Evolutionary conservation across 2,113 vertebrate genomes (phyloP).

Genomic region (Boleophthalmus pectinirostris): DNA sequence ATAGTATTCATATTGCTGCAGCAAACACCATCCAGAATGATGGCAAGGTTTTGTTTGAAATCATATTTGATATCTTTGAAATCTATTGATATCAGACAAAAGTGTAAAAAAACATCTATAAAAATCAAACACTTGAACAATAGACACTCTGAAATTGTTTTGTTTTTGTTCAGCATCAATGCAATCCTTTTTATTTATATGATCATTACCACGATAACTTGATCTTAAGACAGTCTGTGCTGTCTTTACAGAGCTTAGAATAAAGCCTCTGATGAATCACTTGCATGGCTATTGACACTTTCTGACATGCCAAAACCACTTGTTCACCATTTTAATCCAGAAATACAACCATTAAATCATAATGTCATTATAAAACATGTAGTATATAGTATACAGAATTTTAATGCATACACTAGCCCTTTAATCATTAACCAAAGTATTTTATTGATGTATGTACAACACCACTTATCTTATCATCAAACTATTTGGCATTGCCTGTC

Average conservation of each 20-base stretch:
- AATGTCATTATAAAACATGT: neutral
- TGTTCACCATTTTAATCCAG: neutral
- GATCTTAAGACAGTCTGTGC: conserved; percentile 29
- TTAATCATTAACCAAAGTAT: neutral
- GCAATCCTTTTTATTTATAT: neutral
- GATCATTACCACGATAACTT: conserved; percentile 1
- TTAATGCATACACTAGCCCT: neutral
- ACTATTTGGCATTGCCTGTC: conserved; percentile 23
- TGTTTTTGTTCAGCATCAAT: neutral
- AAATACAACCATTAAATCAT: neutral
- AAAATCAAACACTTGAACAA: neutral
- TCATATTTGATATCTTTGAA: neutral
- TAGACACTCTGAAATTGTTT: neutral
- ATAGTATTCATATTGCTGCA: conserved; percentile 26
- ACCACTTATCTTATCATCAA: conserved; percentile 10
- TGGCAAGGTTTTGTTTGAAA: neutral
- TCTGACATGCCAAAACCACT: neutral
- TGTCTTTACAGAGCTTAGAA: conserved; percentile 39
- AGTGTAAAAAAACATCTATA: neutral
- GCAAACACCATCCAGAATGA: neutral
- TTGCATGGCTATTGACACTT: conserved; percentile 11
- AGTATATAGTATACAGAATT: neutral
- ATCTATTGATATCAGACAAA: neutral
- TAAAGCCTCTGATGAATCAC: conserved; percentile 17
- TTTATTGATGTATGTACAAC: neutral